A percentile compares a stretch with the other conserved stretches of the same genome.
Conservation (phyloP, 2,888 invertebrate species). For the Eristalis intricaria region DNA sequence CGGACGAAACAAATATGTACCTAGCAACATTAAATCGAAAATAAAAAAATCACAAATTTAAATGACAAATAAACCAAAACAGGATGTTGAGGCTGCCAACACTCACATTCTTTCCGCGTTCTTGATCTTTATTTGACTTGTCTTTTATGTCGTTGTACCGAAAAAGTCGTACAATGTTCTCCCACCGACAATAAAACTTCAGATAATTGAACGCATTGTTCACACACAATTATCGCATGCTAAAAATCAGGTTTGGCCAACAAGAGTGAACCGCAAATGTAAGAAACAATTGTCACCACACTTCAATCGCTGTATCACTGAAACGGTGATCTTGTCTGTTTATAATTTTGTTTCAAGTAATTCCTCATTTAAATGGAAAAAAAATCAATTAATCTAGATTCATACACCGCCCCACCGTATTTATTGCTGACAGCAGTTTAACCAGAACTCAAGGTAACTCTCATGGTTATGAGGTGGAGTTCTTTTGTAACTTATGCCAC, state of each 20-base stretch:
- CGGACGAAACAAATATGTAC: too few species aligned
- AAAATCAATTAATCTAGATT: constrained; percentile 15
- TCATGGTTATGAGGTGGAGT: neutral
- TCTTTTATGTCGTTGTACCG: neutral
- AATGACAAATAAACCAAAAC: constrained; percentile 26
- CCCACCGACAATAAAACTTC: constrained; percentile 21
- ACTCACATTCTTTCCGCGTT: constrained; percentile 53
- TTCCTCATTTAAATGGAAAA: constrained; percentile 11
- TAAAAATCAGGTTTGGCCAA: neutral
- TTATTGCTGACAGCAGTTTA: neutral
- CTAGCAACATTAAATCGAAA: neutral
- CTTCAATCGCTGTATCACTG: constrained; percentile 29
- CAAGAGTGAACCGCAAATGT: neutral
- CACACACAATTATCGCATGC: constrained; percentile 13
- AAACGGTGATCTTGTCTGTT: constrained; percentile 43
- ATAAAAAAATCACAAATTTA: constrained; percentile 21
- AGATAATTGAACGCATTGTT: constrained; percentile 45
- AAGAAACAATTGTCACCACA: constrained; percentile 15
- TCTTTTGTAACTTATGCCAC: neutral
- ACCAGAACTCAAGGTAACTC: constrained; percentile 19
- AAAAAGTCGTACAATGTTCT: neutral
- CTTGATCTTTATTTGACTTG: constrained; percentile 14
- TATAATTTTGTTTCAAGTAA: constrained; percentile 11
- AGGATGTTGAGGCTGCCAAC: constrained; percentile 16
- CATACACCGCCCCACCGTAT: neutral